These are phyloP conservation scores for Hydractinia symbiolongicarpus DNA, from an alignment of 30 jellyfish, hydroid and myxozoan genomes.

Conservation along the genomic window DNA sequence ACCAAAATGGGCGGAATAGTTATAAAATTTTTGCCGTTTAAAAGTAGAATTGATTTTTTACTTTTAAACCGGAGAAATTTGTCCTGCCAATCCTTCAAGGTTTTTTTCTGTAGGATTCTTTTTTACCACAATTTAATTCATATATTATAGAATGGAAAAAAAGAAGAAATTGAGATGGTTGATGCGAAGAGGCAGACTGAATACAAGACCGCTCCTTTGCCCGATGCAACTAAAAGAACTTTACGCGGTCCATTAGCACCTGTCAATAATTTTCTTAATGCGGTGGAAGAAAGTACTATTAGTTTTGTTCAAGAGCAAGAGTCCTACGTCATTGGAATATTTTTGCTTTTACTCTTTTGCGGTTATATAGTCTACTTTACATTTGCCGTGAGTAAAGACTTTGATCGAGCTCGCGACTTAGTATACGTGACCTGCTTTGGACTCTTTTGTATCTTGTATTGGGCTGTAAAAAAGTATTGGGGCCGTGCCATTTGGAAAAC, in stretches of 20 bases:
- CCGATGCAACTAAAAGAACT: not conserved
- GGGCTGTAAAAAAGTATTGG: constrained; percentile 63
- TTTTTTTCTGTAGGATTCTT: too few species aligned
- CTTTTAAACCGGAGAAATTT: too few species aligned
- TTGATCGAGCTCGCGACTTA: constrained; percentile 61
- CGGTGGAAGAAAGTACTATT: not conserved
- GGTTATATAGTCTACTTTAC: constrained; percentile 50
- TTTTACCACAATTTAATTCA: not conserved
- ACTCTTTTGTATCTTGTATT: constrained; percentile 61
- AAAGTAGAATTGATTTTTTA: too few species aligned
- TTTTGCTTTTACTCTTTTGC: constrained; percentile 24
- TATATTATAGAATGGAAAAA: not conserved
- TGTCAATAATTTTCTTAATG: constrained; percentile 5
- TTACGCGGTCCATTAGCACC: constrained; percentile 41
- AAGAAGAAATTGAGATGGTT: constrained; percentile 1
- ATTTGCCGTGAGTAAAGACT: constrained; percentile 46
- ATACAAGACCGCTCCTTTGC: too few species aligned
- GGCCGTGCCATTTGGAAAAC: constrained; percentile 47
- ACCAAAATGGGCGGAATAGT: too few species aligned
- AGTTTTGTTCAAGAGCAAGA: not conserved
- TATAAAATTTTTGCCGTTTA: too few species aligned
- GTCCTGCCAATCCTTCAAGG: too few species aligned
- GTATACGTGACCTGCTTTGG: constrained; percentile 65
- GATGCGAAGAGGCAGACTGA: not conserved
- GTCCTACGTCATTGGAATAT: constrained; percentile 8